Evolutionary conservation across 2,888 invertebrate species (phyloP).

Genomic region (Norana najaformis): DNA sequence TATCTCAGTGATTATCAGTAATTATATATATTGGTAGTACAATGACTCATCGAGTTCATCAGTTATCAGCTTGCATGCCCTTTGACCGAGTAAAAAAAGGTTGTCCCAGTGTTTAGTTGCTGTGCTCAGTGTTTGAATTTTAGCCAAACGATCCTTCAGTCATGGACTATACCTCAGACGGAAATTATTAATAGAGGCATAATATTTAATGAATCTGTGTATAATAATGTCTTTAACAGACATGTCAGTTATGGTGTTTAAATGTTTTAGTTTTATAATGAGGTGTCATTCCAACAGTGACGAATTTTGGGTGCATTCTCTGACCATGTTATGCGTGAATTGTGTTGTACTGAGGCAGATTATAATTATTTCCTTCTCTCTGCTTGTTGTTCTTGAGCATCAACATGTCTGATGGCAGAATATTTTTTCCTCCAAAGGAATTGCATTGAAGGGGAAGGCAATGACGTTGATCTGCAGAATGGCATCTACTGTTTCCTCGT

Average conservation of each 20-base stretch:
- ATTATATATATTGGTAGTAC: neutral
- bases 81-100: neutral
- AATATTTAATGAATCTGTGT: neutral
- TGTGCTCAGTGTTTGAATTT: neutral
- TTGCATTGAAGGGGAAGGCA: conserved; percentile 83
- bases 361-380: neutral
- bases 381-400: too few species aligned
- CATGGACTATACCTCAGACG: neutral
- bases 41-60: neutral
- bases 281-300: neutral
- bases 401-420: neutral
- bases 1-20: neutral
- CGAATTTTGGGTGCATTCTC: neutral
- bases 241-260: too few species aligned
- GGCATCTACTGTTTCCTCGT: conserved; percentile 67
- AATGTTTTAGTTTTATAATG: neutral
- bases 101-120: neutral
- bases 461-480: conserved; percentile 74
- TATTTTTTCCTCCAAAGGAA: neutral
- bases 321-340: neutral
- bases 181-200: neutral
- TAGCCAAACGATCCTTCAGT: neutral
- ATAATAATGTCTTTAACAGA: neutral
- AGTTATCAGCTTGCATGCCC: neutral
- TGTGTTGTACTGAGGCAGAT: neutral